Evolutionary conservation across 2,113 vertebrate species (phyloP).

Genomic region (Serilophus lunatus): DNA sequence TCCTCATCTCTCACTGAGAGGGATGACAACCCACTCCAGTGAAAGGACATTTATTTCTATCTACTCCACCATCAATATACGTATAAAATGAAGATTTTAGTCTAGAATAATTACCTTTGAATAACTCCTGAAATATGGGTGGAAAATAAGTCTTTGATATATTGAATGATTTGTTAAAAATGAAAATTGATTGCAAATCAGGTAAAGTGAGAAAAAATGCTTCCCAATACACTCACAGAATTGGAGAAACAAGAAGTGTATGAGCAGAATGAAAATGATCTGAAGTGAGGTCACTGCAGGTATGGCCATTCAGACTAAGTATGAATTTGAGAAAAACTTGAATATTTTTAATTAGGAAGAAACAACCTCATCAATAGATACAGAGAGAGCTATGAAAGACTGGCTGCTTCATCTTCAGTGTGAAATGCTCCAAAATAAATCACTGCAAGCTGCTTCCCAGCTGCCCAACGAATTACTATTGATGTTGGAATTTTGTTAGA

Average conservation of each 20-base stretch:
- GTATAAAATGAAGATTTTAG: neutral
- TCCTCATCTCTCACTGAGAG: neutral
- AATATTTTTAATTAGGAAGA: neutral
- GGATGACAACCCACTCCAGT: neutral
- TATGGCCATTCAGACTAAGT: neutral
- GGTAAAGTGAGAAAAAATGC: neutral
- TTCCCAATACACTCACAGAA: neutral
- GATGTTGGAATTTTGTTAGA: neutral
- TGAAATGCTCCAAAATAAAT: neutral
- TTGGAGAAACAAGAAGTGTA: neutral
- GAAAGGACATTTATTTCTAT: neutral
- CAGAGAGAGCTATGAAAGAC: neutral
- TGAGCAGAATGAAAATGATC: neutral
- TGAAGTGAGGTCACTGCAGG: neutral
- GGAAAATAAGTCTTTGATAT: neutral
- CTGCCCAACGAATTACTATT: neutral
- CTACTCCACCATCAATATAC: neutral
- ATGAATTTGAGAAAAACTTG: neutral
- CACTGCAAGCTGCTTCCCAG: neutral
- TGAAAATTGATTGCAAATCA: neutral
- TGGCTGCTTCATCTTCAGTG: neutral
- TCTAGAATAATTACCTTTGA: neutral
- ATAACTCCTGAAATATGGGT: neutral
- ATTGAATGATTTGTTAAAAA: neutral
- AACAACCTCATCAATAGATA: neutral